A percentile compares a stretch with the other conserved stretches of the same genome.
phyloP scores from a whole-genome alignment of 2,113 vertebrate species.

The Edolisoma coerulescens region DNA sequence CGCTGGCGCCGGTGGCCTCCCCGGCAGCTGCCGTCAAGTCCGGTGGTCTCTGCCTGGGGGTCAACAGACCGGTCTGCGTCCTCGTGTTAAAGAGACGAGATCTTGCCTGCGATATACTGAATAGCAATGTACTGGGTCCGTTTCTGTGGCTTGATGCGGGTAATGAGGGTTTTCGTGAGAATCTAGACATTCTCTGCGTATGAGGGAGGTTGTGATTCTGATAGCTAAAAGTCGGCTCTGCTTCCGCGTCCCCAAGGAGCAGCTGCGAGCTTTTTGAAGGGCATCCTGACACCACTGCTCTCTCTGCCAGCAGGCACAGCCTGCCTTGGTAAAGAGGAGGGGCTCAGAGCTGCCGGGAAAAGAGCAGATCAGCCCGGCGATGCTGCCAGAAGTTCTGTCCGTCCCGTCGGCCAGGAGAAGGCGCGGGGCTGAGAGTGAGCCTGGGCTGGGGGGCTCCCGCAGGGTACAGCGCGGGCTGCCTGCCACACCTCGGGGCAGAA shows the following conservation, averaged over 20 bases:
- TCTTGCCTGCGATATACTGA: background rate
- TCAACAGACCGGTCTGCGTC: background rate
- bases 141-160: background rate
- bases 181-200: background rate
- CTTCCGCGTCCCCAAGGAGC: background rate
- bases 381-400: background rate
- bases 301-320: background rate
- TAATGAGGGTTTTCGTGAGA: background rate
- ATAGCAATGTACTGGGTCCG: too few species aligned
- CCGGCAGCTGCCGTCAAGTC: background rate
- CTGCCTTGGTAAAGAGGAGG: too few species aligned
- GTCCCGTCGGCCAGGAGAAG: rapidly evolving
- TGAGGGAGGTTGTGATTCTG: background rate
- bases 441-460: too few species aligned
- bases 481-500: background rate
- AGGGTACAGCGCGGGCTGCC: background rate
- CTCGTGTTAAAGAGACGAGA: background rate
- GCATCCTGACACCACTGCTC: background rate
- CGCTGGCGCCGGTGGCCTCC: background rate
- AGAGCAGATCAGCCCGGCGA: background rate
- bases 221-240: background rate
- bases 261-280: background rate
- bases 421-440: background rate
- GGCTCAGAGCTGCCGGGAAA: background rate
- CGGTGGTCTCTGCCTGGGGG: background rate